Conservation (phyloP, 2,888 invertebrate genomes). For the Spialia ferax region DNA sequence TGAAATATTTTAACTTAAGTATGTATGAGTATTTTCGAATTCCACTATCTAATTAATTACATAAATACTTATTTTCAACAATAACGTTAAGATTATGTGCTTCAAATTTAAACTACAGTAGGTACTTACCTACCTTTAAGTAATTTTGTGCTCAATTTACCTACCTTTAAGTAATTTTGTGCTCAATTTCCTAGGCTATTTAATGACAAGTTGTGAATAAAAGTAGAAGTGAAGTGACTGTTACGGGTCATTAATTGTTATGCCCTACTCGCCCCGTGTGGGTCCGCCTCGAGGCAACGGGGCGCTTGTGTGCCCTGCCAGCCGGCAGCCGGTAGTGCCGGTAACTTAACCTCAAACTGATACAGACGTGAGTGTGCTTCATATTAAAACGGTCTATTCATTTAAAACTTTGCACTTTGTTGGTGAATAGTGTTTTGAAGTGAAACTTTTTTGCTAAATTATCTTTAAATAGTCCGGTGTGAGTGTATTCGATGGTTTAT, state of each 20-base stretch:
- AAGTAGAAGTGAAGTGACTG: constrained; percentile 8
- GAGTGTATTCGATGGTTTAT: constrained; percentile 14
- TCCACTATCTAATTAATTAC: no score
- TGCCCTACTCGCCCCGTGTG: constrained; percentile 56
- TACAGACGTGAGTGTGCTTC: constrained; percentile 79
- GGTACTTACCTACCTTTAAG: no score
- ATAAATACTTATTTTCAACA: no score
- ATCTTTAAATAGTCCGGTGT: not conserved
- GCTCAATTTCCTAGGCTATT: not conserved
- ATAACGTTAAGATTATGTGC: not conserved
- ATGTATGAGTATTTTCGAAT: no score
- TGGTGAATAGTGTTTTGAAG: not conserved
- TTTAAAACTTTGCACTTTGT: constrained; percentile 54
- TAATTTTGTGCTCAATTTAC: no score
- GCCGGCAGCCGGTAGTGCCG: constrained; percentile 75
- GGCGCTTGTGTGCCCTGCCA: constrained; percentile 71
- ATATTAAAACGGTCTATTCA: constrained; percentile 73
- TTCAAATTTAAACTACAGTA: not conserved
- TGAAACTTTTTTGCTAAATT: not conserved
- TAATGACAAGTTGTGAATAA: not conserved
- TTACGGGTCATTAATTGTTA: constrained; percentile 32
- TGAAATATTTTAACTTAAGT: no score
- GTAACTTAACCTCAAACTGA: constrained; percentile 86
- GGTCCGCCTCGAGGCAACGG: constrained; percentile 52
- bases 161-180: no score